These are phyloP conservation scores for Collichthys lucidus DNA, from an alignment of 2,113 vertebrate genomes.

Conservation along the genomic window DNA sequence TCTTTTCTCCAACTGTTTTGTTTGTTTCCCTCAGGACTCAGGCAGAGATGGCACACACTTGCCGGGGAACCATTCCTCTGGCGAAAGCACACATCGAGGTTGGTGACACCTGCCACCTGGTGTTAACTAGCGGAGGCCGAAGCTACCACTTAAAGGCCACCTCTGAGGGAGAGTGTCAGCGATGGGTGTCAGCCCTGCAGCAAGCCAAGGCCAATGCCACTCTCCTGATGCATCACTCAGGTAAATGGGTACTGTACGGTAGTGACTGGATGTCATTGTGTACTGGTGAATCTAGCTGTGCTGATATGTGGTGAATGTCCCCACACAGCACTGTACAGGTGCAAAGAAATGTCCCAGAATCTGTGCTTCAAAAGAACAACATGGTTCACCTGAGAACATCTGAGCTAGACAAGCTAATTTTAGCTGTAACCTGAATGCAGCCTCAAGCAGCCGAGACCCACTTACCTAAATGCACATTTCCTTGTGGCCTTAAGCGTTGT, in stretches of 20 bases:
- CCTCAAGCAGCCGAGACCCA: conserved; percentile 44
- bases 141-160: conserved; percentile 95
- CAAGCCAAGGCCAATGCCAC: conserved; percentile 92
- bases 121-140: conserved; percentile 91
- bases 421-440: conserved; percentile 46
- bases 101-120: conserved; percentile 92
- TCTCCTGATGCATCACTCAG: conserved; percentile 91
- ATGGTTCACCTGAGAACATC: not conserved
- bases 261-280: not conserved
- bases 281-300: not conserved
- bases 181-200: conserved; percentile 93
- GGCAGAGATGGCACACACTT: conserved; percentile 97
- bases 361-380: conserved; percentile 7
- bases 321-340: not conserved
- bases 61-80: conserved; percentile 93
- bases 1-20: not conserved
- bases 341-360: conserved; percentile 7
- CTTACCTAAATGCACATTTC: conserved; percentile 48
- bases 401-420: conserved; percentile 38
- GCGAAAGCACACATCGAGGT: conserved; percentile 90
- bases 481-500: conserved; percentile 19
- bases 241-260: conserved; percentile 67
- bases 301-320: not conserved
- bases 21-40: conserved; percentile 87
- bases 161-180: conserved; percentile 92